Percentiles rank a stretch among this genome's conserved stretches.
These are phyloP conservation scores for Epizoanthus fatuus DNA, from an alignment of 92 coral and sea anemone species.

Conservation along the genomic window DNA sequence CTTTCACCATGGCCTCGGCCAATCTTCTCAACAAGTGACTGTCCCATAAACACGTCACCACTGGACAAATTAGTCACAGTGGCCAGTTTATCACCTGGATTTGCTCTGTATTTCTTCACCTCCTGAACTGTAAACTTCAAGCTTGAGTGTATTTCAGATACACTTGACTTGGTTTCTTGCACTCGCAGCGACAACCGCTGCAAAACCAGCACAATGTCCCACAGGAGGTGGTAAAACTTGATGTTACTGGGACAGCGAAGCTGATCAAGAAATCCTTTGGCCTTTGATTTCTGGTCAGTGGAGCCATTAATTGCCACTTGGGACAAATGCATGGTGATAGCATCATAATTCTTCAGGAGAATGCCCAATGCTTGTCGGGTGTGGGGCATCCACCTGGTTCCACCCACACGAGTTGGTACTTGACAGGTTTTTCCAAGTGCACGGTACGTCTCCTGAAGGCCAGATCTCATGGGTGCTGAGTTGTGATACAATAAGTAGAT, in stretches of 20 bases:
- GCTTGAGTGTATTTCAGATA: constrained; percentile 7
- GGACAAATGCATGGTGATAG: constrained; percentile 13
- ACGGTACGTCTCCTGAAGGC: background rate
- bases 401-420: constrained; percentile 32
- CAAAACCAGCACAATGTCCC: constrained; percentile 35
- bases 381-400: constrained; percentile 34
- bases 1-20: background rate
- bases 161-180: constrained; percentile 14
- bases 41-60: constrained; percentile 13
- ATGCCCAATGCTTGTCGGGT: constrained; percentile 15
- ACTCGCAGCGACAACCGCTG: constrained; percentile 17
- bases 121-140: constrained; percentile 8
- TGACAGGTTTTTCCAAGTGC: constrained; percentile 33
- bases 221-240: constrained; percentile 35
- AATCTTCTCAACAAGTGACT: constrained; percentile 10
- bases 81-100: constrained; percentile 14
- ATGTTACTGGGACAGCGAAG: constrained; percentile 33
- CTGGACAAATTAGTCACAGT: constrained; percentile 4
- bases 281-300: constrained; percentile 43
- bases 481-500: constrained; percentile 45
- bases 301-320: constrained; percentile 23
- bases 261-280: constrained; percentile 39
- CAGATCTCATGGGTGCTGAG: constrained; percentile 38
- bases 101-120: background rate
- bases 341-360: constrained; percentile 38